Percentiles rank a stretch among this genome's conserved stretches.
Evolutionary conservation across 2,113 vertebrate species (phyloP).

Genomic region (Tachysurus vachellii): DNA sequence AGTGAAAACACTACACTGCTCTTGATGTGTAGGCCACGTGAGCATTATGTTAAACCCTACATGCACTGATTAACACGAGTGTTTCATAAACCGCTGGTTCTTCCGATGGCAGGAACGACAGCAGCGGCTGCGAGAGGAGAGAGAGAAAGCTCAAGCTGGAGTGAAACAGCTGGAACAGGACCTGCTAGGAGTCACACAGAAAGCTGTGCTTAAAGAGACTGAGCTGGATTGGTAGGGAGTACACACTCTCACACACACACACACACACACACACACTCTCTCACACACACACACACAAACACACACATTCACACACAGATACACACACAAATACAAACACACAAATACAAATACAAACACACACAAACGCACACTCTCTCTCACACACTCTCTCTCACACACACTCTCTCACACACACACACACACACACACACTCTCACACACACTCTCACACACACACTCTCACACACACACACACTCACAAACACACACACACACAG

Average conservation of each 20-base stretch:
- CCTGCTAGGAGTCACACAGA: conserved; percentile 86
- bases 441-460: conserved; percentile 10
- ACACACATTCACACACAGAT: conserved; percentile 8
- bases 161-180: conserved; percentile 87
- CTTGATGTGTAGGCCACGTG: conserved; percentile 79
- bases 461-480: neutral
- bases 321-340: too few relatives aligned
- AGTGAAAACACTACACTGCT: conserved; percentile 65
- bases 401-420: conserved; percentile 8
- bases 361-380: neutral
- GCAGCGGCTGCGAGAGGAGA: conserved; percentile 80
- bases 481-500: neutral
- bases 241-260: conserved; percentile 10
- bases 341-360: too few relatives aligned
- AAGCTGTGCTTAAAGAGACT: conserved; percentile 91
- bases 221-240: conserved; percentile 87
- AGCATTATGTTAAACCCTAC: conserved; percentile 41
- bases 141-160: conserved; percentile 75
- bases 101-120: conserved; percentile 77
- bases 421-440: too few relatives aligned
- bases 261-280: neutral
- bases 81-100: neutral
- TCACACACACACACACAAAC: neutral
- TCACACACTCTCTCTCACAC: neutral
- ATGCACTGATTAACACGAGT: conserved; percentile 17